A percentile compares a stretch with the other conserved stretches of the same genome.
Evolutionary conservation across 1,140 invertebrate genomes (phyloP).

Genomic region (Manduca sexta): DNA sequence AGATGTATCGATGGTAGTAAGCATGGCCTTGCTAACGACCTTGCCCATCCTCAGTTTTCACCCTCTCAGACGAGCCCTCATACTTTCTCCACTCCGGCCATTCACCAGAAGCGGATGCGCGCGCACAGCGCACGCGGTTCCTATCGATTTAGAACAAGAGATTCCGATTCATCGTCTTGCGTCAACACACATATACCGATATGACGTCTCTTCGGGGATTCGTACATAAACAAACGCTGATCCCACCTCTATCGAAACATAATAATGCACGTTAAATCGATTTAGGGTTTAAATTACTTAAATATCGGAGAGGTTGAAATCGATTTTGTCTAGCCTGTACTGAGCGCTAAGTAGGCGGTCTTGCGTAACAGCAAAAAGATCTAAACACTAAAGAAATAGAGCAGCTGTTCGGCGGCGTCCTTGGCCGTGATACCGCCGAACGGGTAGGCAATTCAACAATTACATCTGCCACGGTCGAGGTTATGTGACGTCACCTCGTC

Average conservation of each 20-base stretch:
- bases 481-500: constrained; percentile 18
- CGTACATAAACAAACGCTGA: not conserved
- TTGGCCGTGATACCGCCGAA: constrained; percentile 60
- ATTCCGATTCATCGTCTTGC: constrained; percentile 39
- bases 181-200: constrained; percentile 30
- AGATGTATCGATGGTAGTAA: constrained; percentile 46
- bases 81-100: constrained; percentile 39
- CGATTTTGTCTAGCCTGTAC: constrained; percentile 7
- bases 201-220: constrained; percentile 15
- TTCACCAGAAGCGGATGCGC: constrained; percentile 56
- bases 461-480: constrained; percentile 53
- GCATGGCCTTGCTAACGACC: constrained; percentile 53
- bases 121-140: constrained; percentile 44
- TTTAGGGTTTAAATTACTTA: too few species aligned
- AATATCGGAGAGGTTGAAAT: not conserved
- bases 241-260: not conserved
- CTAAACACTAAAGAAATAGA: constrained; percentile 14
- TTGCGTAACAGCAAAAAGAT: constrained; percentile 11
- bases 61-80: constrained; percentile 34
- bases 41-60: constrained; percentile 30
- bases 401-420: constrained; percentile 47
- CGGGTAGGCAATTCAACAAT: constrained; percentile 54
- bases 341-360: not conserved
- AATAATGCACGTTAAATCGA: too few species aligned
- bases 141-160: constrained; percentile 55